Evolutionary conservation across 2,888 invertebrate species (phyloP).

Genomic region (Drosophila paranaensis): DNA sequence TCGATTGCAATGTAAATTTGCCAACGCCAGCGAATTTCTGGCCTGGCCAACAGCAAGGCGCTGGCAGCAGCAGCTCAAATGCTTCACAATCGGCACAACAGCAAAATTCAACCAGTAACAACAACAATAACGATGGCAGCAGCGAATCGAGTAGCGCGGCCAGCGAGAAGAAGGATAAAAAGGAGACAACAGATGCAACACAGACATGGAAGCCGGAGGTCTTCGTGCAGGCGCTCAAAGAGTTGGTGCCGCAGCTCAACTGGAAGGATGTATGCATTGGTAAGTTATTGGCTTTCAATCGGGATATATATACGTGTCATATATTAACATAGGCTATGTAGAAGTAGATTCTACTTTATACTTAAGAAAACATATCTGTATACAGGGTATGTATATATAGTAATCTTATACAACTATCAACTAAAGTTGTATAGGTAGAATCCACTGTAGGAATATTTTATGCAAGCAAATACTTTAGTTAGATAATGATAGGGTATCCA

Average conservation of each 20-base stretch:
- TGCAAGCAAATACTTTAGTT: no score
- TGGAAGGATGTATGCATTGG: constrained; percentile 97
- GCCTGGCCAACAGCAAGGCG: constrained; percentile 84
- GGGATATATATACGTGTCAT: background rate
- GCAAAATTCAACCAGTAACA: constrained; percentile 43
- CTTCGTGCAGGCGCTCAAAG: constrained; percentile 96
- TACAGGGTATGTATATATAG: no score
- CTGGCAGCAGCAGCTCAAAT: constrained; percentile 29
- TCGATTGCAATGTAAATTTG: constrained; percentile 89
- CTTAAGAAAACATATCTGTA: no score
- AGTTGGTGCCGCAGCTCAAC: constrained; percentile 92
- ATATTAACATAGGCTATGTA: no score
- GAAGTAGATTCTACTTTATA: no score
- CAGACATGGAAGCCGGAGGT: constrained; percentile 96
- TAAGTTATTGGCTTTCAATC: constrained; percentile 39
- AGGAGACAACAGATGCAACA: constrained; percentile 86
- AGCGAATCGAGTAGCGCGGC: constrained; percentile 54
- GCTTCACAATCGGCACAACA: constrained; percentile 58
- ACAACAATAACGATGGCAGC: constrained; percentile 62
- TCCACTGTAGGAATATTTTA: no score
- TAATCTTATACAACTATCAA: no score
- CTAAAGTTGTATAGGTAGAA: no score
- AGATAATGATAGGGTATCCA: no score
- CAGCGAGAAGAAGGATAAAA: constrained; percentile 79
- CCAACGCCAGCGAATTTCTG: constrained; percentile 89